Evolutionary conservation across 1,140 invertebrate genomes (phyloP).

Genomic region (Zaprionus vittiger): DNA sequence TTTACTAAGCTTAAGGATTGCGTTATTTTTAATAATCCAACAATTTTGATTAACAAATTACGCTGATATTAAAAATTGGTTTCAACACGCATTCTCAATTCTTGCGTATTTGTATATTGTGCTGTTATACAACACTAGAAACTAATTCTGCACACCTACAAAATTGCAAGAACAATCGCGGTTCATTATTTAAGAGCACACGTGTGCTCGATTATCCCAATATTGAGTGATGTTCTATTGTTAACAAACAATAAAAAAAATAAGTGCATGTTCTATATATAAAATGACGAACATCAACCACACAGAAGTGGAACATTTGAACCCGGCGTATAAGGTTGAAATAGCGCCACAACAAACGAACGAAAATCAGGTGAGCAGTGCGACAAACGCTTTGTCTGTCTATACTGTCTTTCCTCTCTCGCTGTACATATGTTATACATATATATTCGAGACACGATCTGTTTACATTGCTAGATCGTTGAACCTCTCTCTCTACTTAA

Average conservation of each 20-base stretch:
- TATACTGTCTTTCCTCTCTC: slow-evolving; percentile 3
- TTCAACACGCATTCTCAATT: slow-evolving; percentile 20
- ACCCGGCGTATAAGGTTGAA: slow-evolving; percentile 57
- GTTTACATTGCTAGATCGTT: slow-evolving; percentile 38
- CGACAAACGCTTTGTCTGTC: slow-evolving; percentile 6
- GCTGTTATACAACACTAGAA: slow-evolving; percentile 54
- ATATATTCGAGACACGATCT: slow-evolving; percentile 8
- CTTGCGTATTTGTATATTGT: slow-evolving; percentile 23
- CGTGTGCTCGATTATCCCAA: slow-evolving; percentile 17
- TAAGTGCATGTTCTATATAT: slow-evolving; percentile 12
- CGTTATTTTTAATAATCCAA: slow-evolving; percentile 1
- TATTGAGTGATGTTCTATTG: slow-evolving; percentile 47
- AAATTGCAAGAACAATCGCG: slow-evolving; percentile 30
- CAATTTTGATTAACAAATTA: slow-evolving; percentile 37
- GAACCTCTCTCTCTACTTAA: slow-evolving; percentile 2
- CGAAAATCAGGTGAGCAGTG: slow-evolving; percentile 62
- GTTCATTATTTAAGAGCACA: slow-evolving; percentile 25
- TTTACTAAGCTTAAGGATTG: neutral
- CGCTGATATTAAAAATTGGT: slow-evolving; percentile 18
- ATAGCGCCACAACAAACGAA: slow-evolving; percentile 58
- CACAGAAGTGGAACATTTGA: slow-evolving; percentile 60
- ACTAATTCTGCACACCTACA: slow-evolving; percentile 34
- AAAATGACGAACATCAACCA: slow-evolving; percentile 49
- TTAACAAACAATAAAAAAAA: slow-evolving; percentile 19
- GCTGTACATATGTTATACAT: neutral